Percentiles rank a stretch among this genome's conserved stretches.
Evolutionary conservation across 2,797 vertebrate species (phyloP).

Genomic region (Vipera latastei): DNA sequence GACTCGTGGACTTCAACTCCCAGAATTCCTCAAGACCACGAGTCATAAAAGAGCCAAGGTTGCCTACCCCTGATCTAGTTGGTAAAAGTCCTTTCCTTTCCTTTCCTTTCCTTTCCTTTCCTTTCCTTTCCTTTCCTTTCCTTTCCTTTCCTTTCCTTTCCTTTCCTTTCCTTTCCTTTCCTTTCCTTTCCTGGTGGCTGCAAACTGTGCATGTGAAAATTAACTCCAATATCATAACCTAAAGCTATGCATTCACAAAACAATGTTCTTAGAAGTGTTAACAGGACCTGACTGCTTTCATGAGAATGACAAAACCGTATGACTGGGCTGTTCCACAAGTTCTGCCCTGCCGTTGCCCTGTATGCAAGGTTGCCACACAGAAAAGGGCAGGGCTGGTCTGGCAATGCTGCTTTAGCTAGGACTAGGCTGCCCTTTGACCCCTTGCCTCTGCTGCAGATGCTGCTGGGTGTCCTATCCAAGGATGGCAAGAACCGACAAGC

Average conservation of each 20-base stretch:
- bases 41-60: no score
- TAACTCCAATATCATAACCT: slow-evolving; percentile 36
- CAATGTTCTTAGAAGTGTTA: neutral
- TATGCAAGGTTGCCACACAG: neutral
- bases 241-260: slow-evolving; percentile 38
- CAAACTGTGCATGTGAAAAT: slow-evolving; percentile 41
- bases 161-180: neutral
- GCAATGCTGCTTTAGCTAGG: neutral
- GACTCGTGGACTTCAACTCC: no score
- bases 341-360: neutral
- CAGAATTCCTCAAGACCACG: no score
- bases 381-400: neutral
- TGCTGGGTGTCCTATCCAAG: neutral
- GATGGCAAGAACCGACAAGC: neutral
- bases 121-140: neutral
- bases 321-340: neutral
- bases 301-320: neutral
- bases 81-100: no score
- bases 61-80: no score
- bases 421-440: neutral
- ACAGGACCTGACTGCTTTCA: neutral
- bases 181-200: neutral
- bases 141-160: no score
- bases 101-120: no score
- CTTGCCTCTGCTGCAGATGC: neutral